phyloP scores from a whole-genome alignment of 2,797 vertebrate species.

The Rhinella marina region DNA sequence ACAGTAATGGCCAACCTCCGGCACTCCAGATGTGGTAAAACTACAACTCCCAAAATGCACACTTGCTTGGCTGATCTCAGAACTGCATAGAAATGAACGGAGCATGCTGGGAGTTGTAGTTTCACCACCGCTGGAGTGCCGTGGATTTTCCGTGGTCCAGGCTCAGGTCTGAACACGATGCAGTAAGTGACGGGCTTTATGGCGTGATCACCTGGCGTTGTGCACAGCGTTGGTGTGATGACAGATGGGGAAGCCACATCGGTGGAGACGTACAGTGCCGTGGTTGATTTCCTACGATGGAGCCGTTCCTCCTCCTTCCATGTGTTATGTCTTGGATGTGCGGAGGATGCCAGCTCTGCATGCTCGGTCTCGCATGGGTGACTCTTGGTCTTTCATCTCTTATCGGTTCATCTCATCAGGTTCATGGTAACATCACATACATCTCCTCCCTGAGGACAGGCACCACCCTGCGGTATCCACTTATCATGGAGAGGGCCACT shows the following conservation, averaged over 20 bases:
- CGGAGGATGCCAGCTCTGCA: background rate
- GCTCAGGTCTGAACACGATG: slow-evolving; percentile 11
- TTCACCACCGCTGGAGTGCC: too few relatives aligned
- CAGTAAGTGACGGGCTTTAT: background rate
- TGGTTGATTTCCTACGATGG: background rate
- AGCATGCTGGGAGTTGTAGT: too few relatives aligned
- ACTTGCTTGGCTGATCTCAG: too few relatives aligned
- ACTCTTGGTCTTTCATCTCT: slow-evolving; percentile 4
- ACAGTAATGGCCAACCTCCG: too few relatives aligned
- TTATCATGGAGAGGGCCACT: background rate
- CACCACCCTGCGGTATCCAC: background rate
- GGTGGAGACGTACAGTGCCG: background rate
- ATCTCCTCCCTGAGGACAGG: background rate
- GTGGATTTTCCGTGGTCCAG: background rate
- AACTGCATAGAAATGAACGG: too few relatives aligned
- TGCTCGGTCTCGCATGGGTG: background rate
- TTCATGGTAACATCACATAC: background rate
- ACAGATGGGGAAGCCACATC: background rate
- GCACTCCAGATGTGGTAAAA: too few relatives aligned
- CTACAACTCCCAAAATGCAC: too few relatives aligned
- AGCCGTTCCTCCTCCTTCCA: background rate
- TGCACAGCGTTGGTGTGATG: background rate
- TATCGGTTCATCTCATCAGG: background rate
- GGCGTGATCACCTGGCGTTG: background rate
- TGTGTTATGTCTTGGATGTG: background rate